These are phyloP conservation scores for Schizothorax lantsangensis DNA, from an alignment of 2,797 vertebrate species.

Conservation along the genomic window DNA sequence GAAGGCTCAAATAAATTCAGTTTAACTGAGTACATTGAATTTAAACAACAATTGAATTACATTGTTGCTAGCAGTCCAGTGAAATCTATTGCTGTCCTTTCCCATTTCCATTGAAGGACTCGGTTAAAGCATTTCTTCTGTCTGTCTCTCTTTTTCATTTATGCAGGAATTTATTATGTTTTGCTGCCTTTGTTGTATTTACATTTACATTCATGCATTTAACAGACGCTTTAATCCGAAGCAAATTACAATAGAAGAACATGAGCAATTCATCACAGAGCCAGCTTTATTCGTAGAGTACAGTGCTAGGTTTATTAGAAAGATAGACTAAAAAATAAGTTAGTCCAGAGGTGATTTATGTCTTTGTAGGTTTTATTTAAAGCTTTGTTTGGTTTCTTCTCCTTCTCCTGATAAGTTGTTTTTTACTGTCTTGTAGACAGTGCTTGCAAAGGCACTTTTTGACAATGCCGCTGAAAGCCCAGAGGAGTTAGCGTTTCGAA, in stretches of 20 bases:
- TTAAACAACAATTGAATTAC: slow-evolving; percentile 39
- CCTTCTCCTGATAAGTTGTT: background rate
- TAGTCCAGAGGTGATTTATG: background rate
- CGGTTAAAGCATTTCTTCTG: background rate
- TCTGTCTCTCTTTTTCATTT: background rate
- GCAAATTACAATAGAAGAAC: background rate
- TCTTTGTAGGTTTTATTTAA: background rate
- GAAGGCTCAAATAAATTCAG: slow-evolving; percentile 11
- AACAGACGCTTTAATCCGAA: background rate
- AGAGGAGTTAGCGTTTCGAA: slow-evolving; percentile 90
- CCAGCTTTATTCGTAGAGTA: background rate
- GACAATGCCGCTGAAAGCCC: slow-evolving; percentile 92
- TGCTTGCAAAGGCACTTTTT: slow-evolving; percentile 90
- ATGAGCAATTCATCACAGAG: background rate
- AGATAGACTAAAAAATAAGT: background rate
- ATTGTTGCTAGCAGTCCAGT: background rate
- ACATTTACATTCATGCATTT: background rate
- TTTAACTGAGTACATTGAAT: slow-evolving; percentile 30
- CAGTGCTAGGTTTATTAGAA: background rate
- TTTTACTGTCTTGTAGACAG: slow-evolving; percentile 77
- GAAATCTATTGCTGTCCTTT: slow-evolving; percentile 1
- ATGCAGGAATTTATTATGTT: background rate
- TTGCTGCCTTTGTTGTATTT: background rate
- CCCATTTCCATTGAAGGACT: background rate
- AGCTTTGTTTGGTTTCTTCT: background rate